Evolutionary conservation across 1,140 invertebrate species (phyloP).

Genomic region (Apis laboriosa): DNA sequence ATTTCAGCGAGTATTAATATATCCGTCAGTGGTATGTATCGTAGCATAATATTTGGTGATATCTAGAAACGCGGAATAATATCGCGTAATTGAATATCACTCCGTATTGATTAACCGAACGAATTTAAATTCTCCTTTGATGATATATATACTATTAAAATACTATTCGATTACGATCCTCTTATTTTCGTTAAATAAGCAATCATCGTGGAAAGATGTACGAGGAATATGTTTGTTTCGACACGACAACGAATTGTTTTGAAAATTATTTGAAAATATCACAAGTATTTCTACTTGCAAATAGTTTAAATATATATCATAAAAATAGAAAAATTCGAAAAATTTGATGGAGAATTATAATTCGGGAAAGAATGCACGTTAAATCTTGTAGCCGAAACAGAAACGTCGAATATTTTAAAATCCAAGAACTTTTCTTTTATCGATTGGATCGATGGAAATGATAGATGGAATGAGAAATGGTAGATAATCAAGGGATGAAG

Average conservation of each 20-base stretch:
- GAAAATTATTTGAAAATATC: not conserved
- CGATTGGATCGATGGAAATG: not conserved
- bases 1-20: not conserved
- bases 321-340: too few species aligned
- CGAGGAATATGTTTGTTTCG: too few species aligned
- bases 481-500: not conserved
- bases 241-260: too few species aligned
- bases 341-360: too few species aligned
- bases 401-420: too few species aligned
- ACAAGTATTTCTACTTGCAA: not conserved
- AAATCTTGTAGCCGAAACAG: too few species aligned
- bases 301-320: too few species aligned
- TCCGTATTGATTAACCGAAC: not conserved
- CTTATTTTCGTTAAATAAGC: not conserved
- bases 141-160: not conserved
- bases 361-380: too few species aligned
- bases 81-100: slow-evolving; percentile 10
- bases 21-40: not conserved
- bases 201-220: not conserved
- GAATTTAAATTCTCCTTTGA: slow-evolving; percentile 1
- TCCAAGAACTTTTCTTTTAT: not conserved
- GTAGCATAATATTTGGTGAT: slow-evolving; percentile 17
- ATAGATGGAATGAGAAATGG: not conserved
- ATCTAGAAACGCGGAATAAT: not conserved
- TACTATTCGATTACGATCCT: not conserved